These are phyloP conservation scores for Aspiorhynchus laticeps DNA, from an alignment of 2,113 vertebrate species.

Conservation along the genomic window DNA sequence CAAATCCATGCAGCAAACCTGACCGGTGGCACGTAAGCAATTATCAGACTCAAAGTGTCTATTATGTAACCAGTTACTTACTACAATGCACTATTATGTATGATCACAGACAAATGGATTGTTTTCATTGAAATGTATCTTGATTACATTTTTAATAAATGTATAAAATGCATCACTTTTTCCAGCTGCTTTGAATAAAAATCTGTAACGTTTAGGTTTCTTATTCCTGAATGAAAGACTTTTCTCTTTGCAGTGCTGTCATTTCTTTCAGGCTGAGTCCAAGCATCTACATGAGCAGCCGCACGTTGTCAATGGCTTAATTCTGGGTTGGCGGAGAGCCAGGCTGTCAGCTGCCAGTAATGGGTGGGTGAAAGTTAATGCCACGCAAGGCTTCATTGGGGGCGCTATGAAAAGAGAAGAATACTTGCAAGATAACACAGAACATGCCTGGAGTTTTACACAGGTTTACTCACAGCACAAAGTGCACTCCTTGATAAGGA, in stretches of 20 bases:
- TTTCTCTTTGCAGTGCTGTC: neutral
- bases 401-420: neutral
- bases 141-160: neutral
- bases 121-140: neutral
- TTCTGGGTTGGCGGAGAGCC: constrained; percentile 34
- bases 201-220: neutral
- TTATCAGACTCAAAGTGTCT: constrained; percentile 47
- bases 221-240: neutral
- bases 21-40: constrained; percentile 17
- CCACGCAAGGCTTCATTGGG: constrained; percentile 14
- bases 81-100: constrained; percentile 20
- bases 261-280: constrained; percentile 13
- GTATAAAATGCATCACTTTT: neutral
- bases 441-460: neutral
- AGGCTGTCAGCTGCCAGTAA: constrained; percentile 51
- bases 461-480: constrained; percentile 3
- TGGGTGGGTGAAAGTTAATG: constrained; percentile 46
- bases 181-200: neutral
- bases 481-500: constrained; percentile 15
- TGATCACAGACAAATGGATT: neutral
- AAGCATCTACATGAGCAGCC: constrained; percentile 39
- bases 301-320: constrained; percentile 46
- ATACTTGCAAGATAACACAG: neutral
- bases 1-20: constrained; percentile 4
- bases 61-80: constrained; percentile 55